Conservation (phyloP, 64 coral and sea anemone genomes). For the Stylophora pistillata region DNA sequence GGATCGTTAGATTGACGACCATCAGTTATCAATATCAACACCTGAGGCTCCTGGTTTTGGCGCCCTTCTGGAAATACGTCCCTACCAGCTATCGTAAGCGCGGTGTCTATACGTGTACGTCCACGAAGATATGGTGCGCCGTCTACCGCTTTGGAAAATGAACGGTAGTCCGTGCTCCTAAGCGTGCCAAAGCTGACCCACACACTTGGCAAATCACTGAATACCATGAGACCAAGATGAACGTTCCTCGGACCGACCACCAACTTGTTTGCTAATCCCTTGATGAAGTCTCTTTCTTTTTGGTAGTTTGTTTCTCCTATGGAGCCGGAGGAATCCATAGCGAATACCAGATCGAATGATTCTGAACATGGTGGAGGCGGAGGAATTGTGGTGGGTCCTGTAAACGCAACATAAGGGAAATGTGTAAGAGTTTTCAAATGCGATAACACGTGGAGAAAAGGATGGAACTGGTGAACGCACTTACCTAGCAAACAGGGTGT, state of each 20-base stretch:
- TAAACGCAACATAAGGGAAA: neutral
- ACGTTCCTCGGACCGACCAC: conserved; percentile 15
- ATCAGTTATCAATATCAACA: conserved; percentile 61
- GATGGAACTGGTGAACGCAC: too few species aligned
- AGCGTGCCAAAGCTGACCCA: conserved; percentile 53
- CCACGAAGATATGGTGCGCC: conserved; percentile 34
- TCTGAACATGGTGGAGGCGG: conserved; percentile 15
- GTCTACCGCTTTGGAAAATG: conserved; percentile 56
- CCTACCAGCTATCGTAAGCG: conserved; percentile 10
- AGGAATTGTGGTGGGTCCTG: conserved; percentile 9
- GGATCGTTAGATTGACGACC: conserved; percentile 64
- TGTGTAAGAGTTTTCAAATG: neutral
- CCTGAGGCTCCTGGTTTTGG: conserved; percentile 4
- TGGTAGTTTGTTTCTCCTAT: conserved; percentile 46
- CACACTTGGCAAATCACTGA: conserved; percentile 45
- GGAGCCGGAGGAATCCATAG: conserved; percentile 67
- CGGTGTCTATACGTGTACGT: conserved; percentile 56
- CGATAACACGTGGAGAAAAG: neutral
- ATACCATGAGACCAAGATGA: conserved; percentile 53
- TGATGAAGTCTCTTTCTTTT: conserved; percentile 54
- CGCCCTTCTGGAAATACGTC: conserved; percentile 46
- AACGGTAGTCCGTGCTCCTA: conserved; percentile 10
- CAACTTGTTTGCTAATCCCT: conserved; percentile 12
- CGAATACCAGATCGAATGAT: conserved; percentile 65
- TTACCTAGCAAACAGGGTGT: too few species aligned